A percentile compares a stretch with the other conserved stretches of the same genome.
These are phyloP conservation scores for Laothoe populi DNA, from an alignment of 2,888 invertebrate species.

Conservation along the genomic window DNA sequence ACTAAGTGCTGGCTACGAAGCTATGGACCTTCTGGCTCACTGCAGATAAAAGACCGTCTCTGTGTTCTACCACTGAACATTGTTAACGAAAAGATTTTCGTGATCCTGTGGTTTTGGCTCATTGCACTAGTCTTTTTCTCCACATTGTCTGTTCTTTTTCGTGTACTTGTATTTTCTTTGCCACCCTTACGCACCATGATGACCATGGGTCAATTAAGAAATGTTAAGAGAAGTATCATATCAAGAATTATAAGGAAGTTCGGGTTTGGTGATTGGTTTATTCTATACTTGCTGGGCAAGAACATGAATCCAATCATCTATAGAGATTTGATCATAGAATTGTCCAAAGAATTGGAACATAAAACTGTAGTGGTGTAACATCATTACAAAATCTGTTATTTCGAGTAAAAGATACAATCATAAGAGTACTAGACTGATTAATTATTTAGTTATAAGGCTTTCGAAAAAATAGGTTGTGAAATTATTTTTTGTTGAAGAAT, in stretches of 20 bases:
- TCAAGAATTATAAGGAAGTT: constrained; percentile 80
- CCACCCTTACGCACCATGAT: constrained; percentile 86
- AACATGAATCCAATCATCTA: constrained; percentile 90
- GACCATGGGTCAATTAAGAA: constrained; percentile 85
- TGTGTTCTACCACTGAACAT: constrained; percentile 92
- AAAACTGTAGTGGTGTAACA: constrained; percentile 59
- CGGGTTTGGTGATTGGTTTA: constrained; percentile 91
- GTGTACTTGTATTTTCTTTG: constrained; percentile 82
- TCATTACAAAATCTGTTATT: neutral
- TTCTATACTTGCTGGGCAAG: constrained; percentile 89
- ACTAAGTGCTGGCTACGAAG: constrained; percentile 86
- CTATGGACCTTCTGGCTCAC: constrained; percentile 85
- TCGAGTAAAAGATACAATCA: neutral
- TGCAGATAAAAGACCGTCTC: constrained; percentile 85
- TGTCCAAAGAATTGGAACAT: constrained; percentile 71
- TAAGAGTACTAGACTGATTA: constrained; percentile 23
- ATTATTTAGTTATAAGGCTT: neutral
- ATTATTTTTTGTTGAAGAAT: constrained; percentile 7
- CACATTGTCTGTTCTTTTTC: constrained; percentile 87
- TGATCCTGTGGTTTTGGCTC: constrained; percentile 91
- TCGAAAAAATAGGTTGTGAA: neutral
- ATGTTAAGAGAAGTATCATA: constrained; percentile 79
- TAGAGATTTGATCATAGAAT: constrained; percentile 85
- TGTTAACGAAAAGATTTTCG: constrained; percentile 91
- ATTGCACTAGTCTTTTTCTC: constrained; percentile 86